phyloP scores from a whole-genome alignment of 2,888 invertebrate genomes.

The Dynastes maya region DNA sequence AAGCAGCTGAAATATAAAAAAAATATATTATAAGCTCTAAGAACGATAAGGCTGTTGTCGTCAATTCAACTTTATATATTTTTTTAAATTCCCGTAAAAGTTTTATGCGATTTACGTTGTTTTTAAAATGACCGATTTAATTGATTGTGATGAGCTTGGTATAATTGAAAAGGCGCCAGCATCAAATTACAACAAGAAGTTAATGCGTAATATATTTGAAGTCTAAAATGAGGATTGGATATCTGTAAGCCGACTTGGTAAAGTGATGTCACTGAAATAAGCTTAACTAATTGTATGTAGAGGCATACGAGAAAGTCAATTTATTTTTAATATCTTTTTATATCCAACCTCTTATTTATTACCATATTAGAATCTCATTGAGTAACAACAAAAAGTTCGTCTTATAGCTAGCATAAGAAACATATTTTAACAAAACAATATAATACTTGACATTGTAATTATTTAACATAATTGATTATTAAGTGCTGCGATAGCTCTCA shows the following conservation, averaged over 20 bases:
- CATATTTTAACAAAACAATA: constrained; percentile 32
- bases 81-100: no score
- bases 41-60: no score
- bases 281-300: background rate
- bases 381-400: background rate
- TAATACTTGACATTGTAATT: constrained; percentile 40
- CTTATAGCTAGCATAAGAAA: constrained; percentile 9
- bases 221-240: no score
- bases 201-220: no score
- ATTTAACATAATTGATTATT: constrained; percentile 38
- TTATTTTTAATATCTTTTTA: constrained; percentile 15
- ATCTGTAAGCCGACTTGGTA: background rate
- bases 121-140: no score
- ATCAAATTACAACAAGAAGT: no score
- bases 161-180: no score
- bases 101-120: no score
- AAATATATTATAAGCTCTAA: no score
- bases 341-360: background rate
- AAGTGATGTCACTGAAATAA: background rate
- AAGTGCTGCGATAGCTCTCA: constrained; percentile 25
- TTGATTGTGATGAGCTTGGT: no score
- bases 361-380: constrained; percentile 1
- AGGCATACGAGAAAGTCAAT: background rate
- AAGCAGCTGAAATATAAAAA: no score
- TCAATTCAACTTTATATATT: no score